Percentiles rank a stretch among this genome's conserved stretches.
Evolutionary conservation across 2,888 invertebrate genomes (phyloP).

Genomic region (Xanthia icteritia): DNA sequence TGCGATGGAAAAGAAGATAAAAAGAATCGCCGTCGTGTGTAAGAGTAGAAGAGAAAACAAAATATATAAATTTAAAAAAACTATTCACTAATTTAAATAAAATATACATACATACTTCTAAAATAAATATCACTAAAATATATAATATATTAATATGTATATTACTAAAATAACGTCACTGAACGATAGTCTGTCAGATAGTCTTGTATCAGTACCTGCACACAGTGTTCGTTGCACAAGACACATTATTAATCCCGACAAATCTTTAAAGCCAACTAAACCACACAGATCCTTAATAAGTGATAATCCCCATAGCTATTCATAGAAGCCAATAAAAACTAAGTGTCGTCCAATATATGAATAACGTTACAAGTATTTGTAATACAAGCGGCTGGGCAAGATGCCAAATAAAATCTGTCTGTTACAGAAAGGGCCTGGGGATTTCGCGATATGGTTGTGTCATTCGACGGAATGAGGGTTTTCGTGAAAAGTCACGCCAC

Average conservation of each 20-base stretch:
- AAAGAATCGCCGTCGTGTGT: too few species aligned
- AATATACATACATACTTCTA: too few species aligned
- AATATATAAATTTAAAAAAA: too few species aligned
- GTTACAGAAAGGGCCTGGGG: slow-evolving; percentile 15
- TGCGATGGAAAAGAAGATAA: too few species aligned
- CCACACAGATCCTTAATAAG: slow-evolving; percentile 41
- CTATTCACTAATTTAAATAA: too few species aligned
- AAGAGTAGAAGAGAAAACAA: too few species aligned
- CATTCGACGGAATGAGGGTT: slow-evolving; percentile 17
- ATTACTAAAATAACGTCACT: too few species aligned
- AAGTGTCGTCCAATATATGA: slow-evolving; percentile 63
- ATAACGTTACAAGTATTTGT: slow-evolving; percentile 63
- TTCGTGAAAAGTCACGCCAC: too few species aligned
- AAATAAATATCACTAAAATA: too few species aligned
- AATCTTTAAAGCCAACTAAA: slow-evolving; percentile 16
- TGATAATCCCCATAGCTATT: slow-evolving; percentile 55
- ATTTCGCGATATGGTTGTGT: slow-evolving; percentile 28
- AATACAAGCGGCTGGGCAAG: slow-evolving; percentile 54
- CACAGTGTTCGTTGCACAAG: neutral
- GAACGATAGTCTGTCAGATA: neutral
- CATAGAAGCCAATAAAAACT: slow-evolving; percentile 64
- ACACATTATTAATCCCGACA: neutral
- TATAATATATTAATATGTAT: too few species aligned
- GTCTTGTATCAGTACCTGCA: neutral
- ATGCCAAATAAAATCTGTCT: slow-evolving; percentile 65